Evolutionary conservation across 2,797 vertebrate species (phyloP).

Genomic region (Lycodopsis pacificus): DNA sequence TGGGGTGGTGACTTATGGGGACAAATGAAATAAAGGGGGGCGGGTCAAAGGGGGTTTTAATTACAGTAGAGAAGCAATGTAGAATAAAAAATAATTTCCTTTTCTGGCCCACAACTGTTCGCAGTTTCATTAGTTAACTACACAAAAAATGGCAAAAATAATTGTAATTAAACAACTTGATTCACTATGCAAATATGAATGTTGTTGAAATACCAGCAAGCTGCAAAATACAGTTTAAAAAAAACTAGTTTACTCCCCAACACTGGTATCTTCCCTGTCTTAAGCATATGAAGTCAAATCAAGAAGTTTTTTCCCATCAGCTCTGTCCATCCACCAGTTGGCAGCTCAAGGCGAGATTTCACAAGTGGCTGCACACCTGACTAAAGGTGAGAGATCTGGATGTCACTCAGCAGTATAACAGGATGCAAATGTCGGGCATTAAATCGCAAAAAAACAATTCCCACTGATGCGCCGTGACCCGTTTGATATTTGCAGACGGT

Average conservation of each 20-base stretch:
- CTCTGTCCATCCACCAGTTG: conserved; percentile 94
- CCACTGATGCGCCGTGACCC: not conserved
- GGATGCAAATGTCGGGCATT: not conserved
- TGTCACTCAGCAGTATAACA: not conserved
- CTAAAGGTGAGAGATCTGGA: conserved; percentile 85
- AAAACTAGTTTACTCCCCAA: not conserved
- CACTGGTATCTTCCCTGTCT: not conserved
- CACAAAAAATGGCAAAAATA: not conserved
- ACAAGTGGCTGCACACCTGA: conserved; percentile 88
- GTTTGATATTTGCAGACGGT: conserved; percentile 77
- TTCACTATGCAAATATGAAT: conserved; percentile 29
- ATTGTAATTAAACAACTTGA: conserved; percentile 3
- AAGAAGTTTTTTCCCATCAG: conserved; percentile 67
- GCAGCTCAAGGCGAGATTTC: conserved; percentile 94
- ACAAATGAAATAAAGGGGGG: not conserved
- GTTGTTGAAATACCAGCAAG: conserved; percentile 1
- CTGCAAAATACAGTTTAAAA: not conserved
- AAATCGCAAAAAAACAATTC: not conserved
- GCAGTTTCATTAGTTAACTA: not conserved
- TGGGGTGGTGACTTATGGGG: not conserved
- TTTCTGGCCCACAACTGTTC: too few relatives aligned
- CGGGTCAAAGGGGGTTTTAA: not conserved
- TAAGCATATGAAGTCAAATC: not conserved
- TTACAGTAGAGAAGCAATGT: not conserved
- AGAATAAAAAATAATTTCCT: not conserved